phyloP scores from a whole-genome alignment of 64 coral and sea anemone species.

The Stylophora pistillata region DNA sequence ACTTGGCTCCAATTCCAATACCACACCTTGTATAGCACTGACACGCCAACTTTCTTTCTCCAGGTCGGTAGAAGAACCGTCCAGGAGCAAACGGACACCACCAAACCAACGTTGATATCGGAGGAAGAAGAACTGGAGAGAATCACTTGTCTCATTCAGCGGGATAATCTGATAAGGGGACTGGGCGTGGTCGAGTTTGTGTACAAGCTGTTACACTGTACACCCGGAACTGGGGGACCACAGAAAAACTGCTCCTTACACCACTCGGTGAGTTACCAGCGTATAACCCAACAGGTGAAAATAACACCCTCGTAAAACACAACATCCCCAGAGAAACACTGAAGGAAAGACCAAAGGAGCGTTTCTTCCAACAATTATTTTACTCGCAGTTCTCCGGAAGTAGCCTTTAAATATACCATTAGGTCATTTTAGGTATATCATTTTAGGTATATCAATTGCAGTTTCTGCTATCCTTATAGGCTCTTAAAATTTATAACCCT shows the following conservation, averaged over 20 bases:
- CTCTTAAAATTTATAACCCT: no score
- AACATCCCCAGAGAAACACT: no score
- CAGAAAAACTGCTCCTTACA: conserved; percentile 90
- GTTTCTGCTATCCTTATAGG: no score
- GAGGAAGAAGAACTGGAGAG: conserved; percentile 87
- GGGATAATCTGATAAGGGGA: conserved; percentile 80
- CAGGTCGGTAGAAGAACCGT: conserved; percentile 11
- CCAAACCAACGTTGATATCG: conserved; percentile 67
- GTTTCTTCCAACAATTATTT: no score
- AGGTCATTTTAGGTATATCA: no score
- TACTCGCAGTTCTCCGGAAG: no score
- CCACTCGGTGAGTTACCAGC: conserved; percentile 68
- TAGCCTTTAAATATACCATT: no score
- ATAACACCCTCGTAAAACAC: no score
- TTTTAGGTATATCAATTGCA: no score
- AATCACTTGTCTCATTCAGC: conserved; percentile 74
- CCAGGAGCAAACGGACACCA: conserved; percentile 51
- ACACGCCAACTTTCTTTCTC: neutral
- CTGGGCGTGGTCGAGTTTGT: conserved; percentile 86
- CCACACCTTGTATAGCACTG: neutral
- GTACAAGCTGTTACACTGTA: conserved; percentile 95
- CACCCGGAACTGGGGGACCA: conserved; percentile 92
- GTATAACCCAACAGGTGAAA: neutral
- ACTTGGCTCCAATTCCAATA: neutral
- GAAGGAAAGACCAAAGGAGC: no score